Conservation (phyloP, 1,140 invertebrate genomes). For the Paralvinella palmiformis region DNA sequence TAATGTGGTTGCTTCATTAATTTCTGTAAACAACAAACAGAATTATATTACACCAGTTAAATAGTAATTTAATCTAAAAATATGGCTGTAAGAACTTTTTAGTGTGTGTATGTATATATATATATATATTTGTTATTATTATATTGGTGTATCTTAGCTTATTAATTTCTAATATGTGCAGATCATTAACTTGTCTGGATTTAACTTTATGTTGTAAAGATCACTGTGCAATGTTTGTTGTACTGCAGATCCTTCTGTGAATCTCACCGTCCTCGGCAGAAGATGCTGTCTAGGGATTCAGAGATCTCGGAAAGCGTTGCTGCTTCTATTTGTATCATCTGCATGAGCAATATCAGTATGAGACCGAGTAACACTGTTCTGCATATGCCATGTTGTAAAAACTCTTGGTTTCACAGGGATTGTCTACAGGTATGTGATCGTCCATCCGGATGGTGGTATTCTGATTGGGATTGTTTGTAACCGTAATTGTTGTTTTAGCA, state of each 20-base stretch:
- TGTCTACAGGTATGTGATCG: constrained; percentile 56
- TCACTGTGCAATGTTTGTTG: too few relatives aligned
- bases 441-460: constrained; percentile 8
- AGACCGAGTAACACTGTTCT: constrained; percentile 48
- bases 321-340: constrained; percentile 60
- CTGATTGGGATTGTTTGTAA: constrained; percentile 20
- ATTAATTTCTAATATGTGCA: too few relatives aligned
- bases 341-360: constrained; percentile 53
- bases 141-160: too few relatives aligned
- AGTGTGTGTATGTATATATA: too few relatives aligned
- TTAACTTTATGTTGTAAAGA: too few relatives aligned
- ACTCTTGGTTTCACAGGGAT: constrained; percentile 58
- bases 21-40: too few relatives aligned
- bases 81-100: too few relatives aligned
- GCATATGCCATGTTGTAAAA: constrained; percentile 60
- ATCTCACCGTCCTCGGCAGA: constrained; percentile 57
- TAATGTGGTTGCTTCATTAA: too few relatives aligned
- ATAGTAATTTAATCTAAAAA: too few relatives aligned
- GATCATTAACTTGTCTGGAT: too few relatives aligned
- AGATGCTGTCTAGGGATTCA: constrained; percentile 27
- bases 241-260: constrained; percentile 58
- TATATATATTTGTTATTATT: too few relatives aligned
- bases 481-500: constrained; percentile 15
- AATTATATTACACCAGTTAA: too few relatives aligned
- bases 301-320: not conserved